Base-by-base conservation (phyloP, 53 echinoderm and acorn worm species). In the Stichopus horrens region DNA sequence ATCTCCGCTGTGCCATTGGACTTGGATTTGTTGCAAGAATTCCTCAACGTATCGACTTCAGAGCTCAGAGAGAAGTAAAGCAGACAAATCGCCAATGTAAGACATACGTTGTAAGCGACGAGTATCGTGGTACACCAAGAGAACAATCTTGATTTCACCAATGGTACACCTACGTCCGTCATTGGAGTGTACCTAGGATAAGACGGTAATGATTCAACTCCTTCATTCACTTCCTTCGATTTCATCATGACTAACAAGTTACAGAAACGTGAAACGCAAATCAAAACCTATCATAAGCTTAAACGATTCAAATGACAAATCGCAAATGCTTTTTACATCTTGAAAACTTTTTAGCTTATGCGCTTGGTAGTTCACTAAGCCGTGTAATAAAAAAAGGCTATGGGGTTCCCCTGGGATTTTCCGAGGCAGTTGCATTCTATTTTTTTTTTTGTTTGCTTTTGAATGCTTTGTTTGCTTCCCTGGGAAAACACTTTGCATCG, bases 41-140 rank as follows among this genome's bases (percentile, higher is more conserved):
- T 85, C 7, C 71, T 22, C 67, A 85, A 18, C 21, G 63, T 85
- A 18, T 85, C 52, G 8, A 85, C 65, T 16, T 85, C 63, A 51
- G 85, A 85, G 51, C 53, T 85, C 13, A 85, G 85, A 14, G 67
- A 65, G 5, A 66, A 14, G 52, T 66, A 85, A 3, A 85, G 67
- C 5, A 85, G 23, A 23, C 68, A 85, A 5, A 85, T 85, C 6
- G 85, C 85, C 7, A 85, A 20, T 6, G 85, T 85, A 2, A 85
- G 52, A 37, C 65, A 67, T 5, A 85, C 51, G 66, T 85, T 85
- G 16, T 85, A 85, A 85, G 85, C 65, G 2, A 85, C 68, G 65
- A 85, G 85, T 4, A 18, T 51, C 4, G 18, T 6, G 1, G 85
- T 66, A 21, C 60, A 65, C 1, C 85, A 85, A 5, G 85, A 60